A percentile compares a stretch with the other conserved stretches of the same genome.
phyloP scores from a whole-genome alignment of 2,888 invertebrate species.

The Lottia gigantea region DNA sequence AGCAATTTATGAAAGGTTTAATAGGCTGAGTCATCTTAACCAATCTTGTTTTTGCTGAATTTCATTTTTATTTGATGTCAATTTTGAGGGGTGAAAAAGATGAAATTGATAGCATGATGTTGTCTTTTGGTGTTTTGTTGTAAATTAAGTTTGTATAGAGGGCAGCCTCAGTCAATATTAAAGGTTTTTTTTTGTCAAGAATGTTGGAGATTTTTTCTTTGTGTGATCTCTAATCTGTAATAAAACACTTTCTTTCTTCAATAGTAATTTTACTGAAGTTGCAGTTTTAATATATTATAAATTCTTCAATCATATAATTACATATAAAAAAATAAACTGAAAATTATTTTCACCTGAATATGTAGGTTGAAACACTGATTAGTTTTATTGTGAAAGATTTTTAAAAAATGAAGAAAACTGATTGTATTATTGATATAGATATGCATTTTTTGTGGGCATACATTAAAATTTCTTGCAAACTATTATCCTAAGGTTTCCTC shows the following conservation, averaged over 20 bases:
- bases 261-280: background rate
- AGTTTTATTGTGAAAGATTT: too few relatives aligned
- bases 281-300: too few relatives aligned
- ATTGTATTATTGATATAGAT: too few relatives aligned
- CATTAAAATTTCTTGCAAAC: too few relatives aligned
- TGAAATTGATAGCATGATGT: conserved; percentile 22
- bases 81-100: conserved; percentile 20
- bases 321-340: too few relatives aligned
- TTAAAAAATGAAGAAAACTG: too few relatives aligned
- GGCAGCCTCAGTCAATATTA: conserved; percentile 5
- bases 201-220: background rate
- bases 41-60: background rate
- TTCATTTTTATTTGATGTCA: conserved; percentile 17
- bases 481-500: too few relatives aligned
- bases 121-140: background rate
- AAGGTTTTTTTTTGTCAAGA: background rate
- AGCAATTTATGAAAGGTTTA: conserved; percentile 22
- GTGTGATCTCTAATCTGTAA: background rate
- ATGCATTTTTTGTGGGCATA: too few relatives aligned
- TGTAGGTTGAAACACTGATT: too few relatives aligned
- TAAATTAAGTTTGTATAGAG: conserved; percentile 8
- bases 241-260: background rate
- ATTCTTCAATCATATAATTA: too few relatives aligned
- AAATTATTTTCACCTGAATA: too few relatives aligned
- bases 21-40: background rate